These are phyloP conservation scores for Glossophaga mutica DNA, from an alignment of 2,797 vertebrate genomes.

Conservation along the genomic window DNA sequence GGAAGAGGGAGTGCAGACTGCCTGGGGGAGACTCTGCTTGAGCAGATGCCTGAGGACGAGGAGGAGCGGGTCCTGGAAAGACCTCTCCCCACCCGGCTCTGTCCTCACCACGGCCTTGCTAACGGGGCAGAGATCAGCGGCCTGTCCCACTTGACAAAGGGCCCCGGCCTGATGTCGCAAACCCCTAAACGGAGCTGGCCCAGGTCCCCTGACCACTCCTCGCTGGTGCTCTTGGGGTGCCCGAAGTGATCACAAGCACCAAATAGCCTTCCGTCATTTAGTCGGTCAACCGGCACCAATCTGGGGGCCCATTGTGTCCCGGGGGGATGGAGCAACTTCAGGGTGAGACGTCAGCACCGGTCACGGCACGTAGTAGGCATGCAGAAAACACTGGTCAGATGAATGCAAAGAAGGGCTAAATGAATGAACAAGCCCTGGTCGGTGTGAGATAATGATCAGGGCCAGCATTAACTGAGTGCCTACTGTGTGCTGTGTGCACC, in stretches of 20 bases:
- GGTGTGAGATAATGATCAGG: accelerated
- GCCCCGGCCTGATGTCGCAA: too few relatives aligned
- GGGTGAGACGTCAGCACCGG: neutral
- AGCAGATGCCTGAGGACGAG: neutral
- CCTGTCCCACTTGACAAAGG: neutral
- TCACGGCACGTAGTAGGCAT: accelerated
- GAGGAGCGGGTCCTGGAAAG: neutral
- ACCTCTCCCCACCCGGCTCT: accelerated
- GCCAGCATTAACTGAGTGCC: neutral
- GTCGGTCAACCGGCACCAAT: neutral
- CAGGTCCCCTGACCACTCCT: neutral
- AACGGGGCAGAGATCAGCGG: accelerated
- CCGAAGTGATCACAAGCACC: neutral
- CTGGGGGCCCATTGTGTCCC: accelerated
- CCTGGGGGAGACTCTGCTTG: neutral
- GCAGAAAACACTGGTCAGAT: neutral
- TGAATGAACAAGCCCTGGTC: neutral
- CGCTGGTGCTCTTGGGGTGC: neutral
- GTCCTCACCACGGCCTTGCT: neutral
- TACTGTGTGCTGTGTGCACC: neutral
- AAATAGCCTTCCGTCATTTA: neutral
- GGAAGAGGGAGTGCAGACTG: too few relatives aligned
- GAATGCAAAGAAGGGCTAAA: neutral
- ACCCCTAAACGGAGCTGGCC: neutral
- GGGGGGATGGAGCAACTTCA: neutral